Base-by-base conservation (phyloP, 2,113 vertebrate species). In the Sporophila hypoxantha region DNA sequence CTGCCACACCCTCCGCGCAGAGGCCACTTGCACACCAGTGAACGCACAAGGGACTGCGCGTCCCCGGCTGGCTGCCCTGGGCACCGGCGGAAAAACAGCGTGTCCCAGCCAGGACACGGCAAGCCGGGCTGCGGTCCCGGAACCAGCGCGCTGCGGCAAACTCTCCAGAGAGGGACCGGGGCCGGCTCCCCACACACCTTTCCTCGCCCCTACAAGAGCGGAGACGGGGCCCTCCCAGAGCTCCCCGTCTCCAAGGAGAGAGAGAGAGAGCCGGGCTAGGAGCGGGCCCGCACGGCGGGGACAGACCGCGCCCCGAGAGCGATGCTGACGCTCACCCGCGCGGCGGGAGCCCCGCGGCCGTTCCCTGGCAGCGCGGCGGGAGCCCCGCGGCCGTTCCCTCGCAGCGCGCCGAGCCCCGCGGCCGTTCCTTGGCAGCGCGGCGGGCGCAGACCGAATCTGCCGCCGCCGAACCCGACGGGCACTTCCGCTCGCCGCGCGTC, bases 11-110 rank as follows among this genome's bases (percentile, higher is more conserved):
- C 37, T 17, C 2, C 1, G 12, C 14, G 7, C 39, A 5, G 6
- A 3, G 17, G 11, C 6, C 4, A 3, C 42, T 1, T 0, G 68
- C 17, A 5, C 53, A 30, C 7, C 7, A 16, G 19, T 0, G 34
- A 53, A 1, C 16, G 10, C 73, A 5, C 49, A 12, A 3, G 12
- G 18, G 20, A 16, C 36, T 1, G 44, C 25, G 29, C 6, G 27
- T 17, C 8, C 18, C 0, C 2, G 39, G 6, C 26, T 10, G 17
- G 73, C 8, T 68, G 44, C 42, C 62, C 37, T 1, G 42, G 37
- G 36, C 10, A 22, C 15, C 52, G 16, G 3, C 16, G 2, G 8
- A 0, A 6, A 27, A 32, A 18, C 8, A 5, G 11, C 5, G 12
- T 0, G 32, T 16, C 19, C 17, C 32, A 5, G 39, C 3, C 57